A percentile compares a stretch with the other conserved stretches of the same genome.
Conservation (phyloP, 2,888 invertebrate genomes). For the Neelides folsomi region DNA sequence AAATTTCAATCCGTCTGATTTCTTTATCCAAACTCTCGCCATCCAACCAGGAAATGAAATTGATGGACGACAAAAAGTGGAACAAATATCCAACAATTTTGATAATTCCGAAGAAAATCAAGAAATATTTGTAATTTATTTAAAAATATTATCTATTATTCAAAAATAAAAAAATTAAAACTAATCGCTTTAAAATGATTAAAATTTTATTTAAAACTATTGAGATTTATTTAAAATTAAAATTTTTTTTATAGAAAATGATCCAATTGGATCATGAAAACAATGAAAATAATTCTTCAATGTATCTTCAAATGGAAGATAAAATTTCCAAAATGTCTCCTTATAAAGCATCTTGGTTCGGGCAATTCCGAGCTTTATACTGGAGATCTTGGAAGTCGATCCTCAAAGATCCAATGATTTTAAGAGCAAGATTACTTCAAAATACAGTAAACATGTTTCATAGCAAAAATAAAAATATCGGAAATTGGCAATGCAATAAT, state of each 20-base stretch:
- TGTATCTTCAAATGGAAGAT: no score
- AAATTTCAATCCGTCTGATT: slow-evolving; percentile 89
- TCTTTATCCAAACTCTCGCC: slow-evolving; percentile 75
- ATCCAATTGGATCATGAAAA: no score
- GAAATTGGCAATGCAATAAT: no score
- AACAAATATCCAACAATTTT: slow-evolving; percentile 12
- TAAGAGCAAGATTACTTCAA: slow-evolving; percentile 75
- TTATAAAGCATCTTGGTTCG: slow-evolving; percentile 74
- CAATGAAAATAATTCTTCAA: no score
- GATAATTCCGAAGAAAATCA: neutral
- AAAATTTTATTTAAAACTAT: no score
- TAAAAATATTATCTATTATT: no score
- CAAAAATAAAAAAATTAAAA: no score
- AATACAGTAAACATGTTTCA: slow-evolving; percentile 79
- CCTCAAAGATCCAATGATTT: slow-evolving; percentile 79
- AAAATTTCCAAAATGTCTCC: slow-evolving; percentile 39
- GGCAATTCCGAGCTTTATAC: slow-evolving; percentile 74
- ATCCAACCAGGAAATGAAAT: slow-evolving; percentile 69
- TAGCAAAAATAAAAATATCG: no score
- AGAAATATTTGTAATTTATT: no score
- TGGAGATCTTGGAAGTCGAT: slow-evolving; percentile 67
- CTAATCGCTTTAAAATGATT: no score
- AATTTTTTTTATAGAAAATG: no score
- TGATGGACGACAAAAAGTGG: slow-evolving; percentile 55
- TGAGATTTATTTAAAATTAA: no score